These are phyloP conservation scores for Phaenicophaeus curvirostris DNA, from an alignment of 2,797 vertebrate genomes.

Conservation along the genomic window DNA sequence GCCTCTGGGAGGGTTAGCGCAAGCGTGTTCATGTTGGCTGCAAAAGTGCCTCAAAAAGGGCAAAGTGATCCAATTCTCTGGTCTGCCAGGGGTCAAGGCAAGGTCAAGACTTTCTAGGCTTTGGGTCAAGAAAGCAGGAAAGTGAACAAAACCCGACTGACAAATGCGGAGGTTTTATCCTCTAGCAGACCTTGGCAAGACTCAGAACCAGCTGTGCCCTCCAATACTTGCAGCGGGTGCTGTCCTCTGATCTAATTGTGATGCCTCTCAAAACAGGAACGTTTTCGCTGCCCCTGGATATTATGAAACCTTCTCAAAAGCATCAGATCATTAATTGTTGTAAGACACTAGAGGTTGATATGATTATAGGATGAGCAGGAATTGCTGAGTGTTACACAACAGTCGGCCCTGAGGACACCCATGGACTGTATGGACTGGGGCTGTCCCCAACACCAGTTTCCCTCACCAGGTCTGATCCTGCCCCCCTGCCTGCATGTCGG, in stretches of 20 bases:
- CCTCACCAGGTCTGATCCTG: no score
- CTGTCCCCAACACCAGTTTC: not conserved
- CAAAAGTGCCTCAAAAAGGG: not conserved
- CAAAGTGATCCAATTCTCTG: not conserved
- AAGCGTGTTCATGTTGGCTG: not conserved
- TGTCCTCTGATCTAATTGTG: not conserved
- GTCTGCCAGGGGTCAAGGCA: not conserved
- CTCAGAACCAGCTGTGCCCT: not conserved
- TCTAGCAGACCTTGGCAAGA: not conserved
- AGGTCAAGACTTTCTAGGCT: not conserved
- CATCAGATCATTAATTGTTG: not conserved
- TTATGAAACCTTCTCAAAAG: not conserved
- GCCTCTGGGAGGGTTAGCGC: not conserved
- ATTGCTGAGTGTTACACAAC: not conserved
- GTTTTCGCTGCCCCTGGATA: not conserved
- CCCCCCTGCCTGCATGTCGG: not conserved
- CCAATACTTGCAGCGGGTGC: not conserved
- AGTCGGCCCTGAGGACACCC: not conserved
- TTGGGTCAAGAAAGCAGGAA: not conserved
- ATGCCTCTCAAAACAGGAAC: not conserved
- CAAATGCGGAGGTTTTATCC: not conserved
- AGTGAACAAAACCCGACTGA: not conserved
- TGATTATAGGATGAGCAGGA: not conserved
- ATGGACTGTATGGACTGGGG: accelerated
- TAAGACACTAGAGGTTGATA: not conserved